phyloP scores from a whole-genome alignment of 2,888 invertebrate species.

The Venusia cambrica region DNA sequence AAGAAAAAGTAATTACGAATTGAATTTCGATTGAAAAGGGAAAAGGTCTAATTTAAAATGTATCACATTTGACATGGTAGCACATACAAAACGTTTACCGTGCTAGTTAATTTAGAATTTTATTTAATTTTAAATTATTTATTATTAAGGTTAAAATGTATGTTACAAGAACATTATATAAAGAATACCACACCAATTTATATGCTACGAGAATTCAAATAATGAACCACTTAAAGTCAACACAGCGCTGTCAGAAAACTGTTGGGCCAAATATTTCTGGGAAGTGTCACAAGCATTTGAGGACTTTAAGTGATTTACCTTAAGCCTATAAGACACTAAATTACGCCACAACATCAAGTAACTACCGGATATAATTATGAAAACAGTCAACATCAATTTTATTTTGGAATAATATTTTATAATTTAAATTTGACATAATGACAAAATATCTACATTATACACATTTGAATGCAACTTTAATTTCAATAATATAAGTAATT shows the following conservation, averaged over 20 bases:
- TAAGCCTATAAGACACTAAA: constrained; percentile 78
- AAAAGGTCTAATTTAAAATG: constrained; percentile 69
- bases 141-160: constrained; percentile 58
- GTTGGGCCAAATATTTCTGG: constrained; percentile 14
- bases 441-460: constrained; percentile 78
- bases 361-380: constrained; percentile 79
- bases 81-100: constrained; percentile 68
- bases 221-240: constrained; percentile 68
- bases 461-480: constrained; percentile 58
- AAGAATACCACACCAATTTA: constrained; percentile 79
- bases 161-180: constrained; percentile 68
- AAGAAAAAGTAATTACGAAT: too few relatives aligned
- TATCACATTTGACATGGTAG: constrained; percentile 78
- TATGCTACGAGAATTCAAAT: constrained; percentile 71
- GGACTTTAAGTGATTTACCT: constrained; percentile 62
- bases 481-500: constrained; percentile 54
- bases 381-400: constrained; percentile 82
- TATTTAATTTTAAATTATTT: constrained; percentile 64
- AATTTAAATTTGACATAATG: constrained; percentile 74
- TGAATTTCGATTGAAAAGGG: too few relatives aligned
- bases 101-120: constrained; percentile 65
- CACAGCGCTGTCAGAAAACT: constrained; percentile 27
- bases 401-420: constrained; percentile 76
- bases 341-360: constrained; percentile 82
- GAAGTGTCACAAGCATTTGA: constrained; percentile 18